phyloP scores from a whole-genome alignment of 2,113 vertebrate species.

The Pampusana beccarii region DNA sequence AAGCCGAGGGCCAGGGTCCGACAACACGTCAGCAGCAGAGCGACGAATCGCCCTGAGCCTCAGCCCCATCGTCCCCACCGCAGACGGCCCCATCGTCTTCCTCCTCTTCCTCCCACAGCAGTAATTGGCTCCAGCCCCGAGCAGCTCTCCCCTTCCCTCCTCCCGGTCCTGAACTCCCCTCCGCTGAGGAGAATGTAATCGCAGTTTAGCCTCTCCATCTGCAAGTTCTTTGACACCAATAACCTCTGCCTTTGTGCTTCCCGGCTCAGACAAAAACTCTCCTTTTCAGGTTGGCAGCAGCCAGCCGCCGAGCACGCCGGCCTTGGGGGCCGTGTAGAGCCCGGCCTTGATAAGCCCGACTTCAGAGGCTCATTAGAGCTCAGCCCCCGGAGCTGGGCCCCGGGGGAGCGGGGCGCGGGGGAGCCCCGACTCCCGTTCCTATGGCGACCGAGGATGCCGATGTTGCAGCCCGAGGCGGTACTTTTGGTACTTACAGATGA shows the following conservation, averaged over 20 bases:
- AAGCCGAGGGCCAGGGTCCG: not conserved
- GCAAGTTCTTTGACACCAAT: conserved; percentile 56
- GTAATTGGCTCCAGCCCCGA: not conserved
- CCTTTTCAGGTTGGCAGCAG: conserved; percentile 11
- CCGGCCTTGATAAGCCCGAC: not conserved
- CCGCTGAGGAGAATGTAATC: not conserved
- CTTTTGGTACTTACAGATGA: conserved; percentile 65
- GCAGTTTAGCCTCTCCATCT: conserved; percentile 18
- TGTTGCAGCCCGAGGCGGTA: conserved; percentile 55
- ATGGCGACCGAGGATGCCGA: conserved; percentile 67
- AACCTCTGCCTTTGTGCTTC: conserved; percentile 63
- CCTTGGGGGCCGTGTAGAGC: not conserved
- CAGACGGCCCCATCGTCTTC: not conserved
- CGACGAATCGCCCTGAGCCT: not conserved
- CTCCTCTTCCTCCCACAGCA: not conserved
- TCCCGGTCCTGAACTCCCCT: not conserved
- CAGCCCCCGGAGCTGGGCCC: conserved; percentile 48
- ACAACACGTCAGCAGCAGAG: not conserved
- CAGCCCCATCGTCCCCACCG: not conserved
- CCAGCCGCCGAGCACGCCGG: not conserved
- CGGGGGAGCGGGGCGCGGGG: conserved; percentile 13
- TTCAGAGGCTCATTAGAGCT: conserved; percentile 48
- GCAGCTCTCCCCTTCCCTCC: not conserved
- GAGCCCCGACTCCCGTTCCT: conserved; percentile 56
- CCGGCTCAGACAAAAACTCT: not conserved